phyloP scores from a whole-genome alignment of 2,113 vertebrate species.

The Thinocorus orbignyianus region DNA sequence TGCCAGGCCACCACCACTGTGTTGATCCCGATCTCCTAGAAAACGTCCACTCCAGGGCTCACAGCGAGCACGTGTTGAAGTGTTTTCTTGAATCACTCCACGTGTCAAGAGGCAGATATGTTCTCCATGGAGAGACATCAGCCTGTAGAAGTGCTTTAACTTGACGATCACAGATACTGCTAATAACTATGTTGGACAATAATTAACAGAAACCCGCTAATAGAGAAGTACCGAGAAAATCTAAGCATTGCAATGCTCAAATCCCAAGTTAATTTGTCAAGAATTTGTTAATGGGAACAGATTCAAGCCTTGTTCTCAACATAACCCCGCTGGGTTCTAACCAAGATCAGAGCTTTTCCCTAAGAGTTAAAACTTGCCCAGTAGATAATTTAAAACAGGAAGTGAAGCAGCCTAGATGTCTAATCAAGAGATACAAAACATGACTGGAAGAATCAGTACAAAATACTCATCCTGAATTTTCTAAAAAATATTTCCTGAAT shows the following conservation, averaged over 20 bases:
- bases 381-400: not conserved
- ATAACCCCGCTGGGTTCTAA: not conserved
- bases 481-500: too few relatives aligned
- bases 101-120: not conserved
- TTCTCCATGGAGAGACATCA: not conserved
- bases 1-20: rapidly evolving
- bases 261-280: not conserved
- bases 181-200: not conserved
- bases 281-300: not conserved
- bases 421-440: not conserved
- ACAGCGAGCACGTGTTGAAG: not conserved
- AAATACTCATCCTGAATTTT: not conserved
- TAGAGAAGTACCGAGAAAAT: rapidly evolving
- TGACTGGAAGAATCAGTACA: not conserved
- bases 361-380: not conserved
- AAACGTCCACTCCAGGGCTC: rapidly evolving
- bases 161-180: too few relatives aligned
- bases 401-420: not conserved
- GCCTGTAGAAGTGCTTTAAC: not conserved
- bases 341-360: not conserved
- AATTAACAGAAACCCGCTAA: not conserved
- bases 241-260: not conserved
- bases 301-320: not conserved
- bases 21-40: rapidly evolving
- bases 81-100: not conserved